A percentile compares a stretch with the other conserved stretches of the same genome.
These are phyloP conservation scores for Darevskia mixta DNA, from an alignment of 2,797 vertebrate species.

Conservation along the genomic window DNA sequence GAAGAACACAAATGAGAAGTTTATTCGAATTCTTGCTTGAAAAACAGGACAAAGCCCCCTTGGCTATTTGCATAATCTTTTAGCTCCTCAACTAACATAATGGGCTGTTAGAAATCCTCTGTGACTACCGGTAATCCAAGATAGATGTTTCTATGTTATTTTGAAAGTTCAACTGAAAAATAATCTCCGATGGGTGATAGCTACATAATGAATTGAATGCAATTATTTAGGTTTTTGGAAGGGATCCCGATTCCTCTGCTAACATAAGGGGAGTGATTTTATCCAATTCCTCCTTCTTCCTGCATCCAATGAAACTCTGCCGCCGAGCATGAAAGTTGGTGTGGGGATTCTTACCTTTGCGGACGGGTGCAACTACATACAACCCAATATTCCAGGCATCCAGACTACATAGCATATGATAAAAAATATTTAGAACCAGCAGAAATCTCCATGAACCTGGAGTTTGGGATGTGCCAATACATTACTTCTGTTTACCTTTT, in stretches of 20 bases:
- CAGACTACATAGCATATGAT: neutral
- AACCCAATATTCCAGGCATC: neutral
- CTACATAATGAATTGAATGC: too few species aligned
- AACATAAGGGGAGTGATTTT: neutral
- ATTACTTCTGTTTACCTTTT: neutral
- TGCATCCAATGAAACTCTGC: neutral
- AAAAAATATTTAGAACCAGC: neutral
- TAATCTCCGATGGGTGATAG: too few species aligned
- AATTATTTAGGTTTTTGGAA: neutral
- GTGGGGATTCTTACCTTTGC: neutral
- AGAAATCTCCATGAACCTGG: neutral
- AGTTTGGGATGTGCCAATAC: neutral
- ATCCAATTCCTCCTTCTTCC: neutral
- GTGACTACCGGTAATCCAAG: neutral
- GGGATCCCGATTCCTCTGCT: neutral
- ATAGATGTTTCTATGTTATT: too few species aligned
- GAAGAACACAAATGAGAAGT: neutral
- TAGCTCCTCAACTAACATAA: neutral
- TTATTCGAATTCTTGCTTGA: neutral
- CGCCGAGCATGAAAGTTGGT: neutral
- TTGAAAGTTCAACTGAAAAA: too few species aligned
- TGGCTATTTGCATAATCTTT: neutral
- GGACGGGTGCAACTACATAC: neutral
- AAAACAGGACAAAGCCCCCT: neutral
- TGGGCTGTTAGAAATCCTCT: neutral